Evolutionary conservation across 1,140 invertebrate species (phyloP).

Genomic region (Platyura marginata): DNA sequence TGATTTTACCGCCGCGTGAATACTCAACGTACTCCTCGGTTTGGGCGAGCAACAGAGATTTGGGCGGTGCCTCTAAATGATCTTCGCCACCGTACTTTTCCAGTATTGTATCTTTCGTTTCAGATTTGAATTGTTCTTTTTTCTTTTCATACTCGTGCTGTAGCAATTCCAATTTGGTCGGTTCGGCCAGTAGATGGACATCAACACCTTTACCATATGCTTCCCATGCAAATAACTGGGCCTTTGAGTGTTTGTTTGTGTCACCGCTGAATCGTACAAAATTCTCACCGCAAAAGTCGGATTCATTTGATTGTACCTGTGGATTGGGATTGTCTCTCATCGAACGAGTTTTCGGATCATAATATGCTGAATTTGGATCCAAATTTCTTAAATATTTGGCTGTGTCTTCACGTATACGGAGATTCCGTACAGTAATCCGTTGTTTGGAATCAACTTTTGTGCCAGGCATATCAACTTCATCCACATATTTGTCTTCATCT

Average conservation of each 20-base stretch:
- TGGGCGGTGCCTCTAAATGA: constrained; percentile 71
- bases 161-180: constrained; percentile 87
- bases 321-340: constrained; percentile 97
- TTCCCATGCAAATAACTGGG: constrained; percentile 97
- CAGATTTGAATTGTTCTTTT: constrained; percentile 68
- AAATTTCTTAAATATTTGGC: constrained; percentile 96
- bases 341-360: constrained; percentile 95
- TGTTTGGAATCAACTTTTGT: constrained; percentile 98
- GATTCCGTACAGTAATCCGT: constrained; percentile 92
- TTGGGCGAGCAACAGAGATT: constrained; percentile 76
- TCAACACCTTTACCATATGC: constrained; percentile 86
- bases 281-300: constrained; percentile 90
- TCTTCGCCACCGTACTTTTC: constrained; percentile 84
- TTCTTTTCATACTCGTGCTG: constrained; percentile 81
- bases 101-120: constrained; percentile 56
- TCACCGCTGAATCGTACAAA: constrained; percentile 88
- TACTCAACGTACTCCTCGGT: constrained; percentile 95
- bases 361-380: constrained; percentile 93
- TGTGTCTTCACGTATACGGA: constrained; percentile 95
- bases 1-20: constrained; percentile 74
- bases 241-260: constrained; percentile 72
- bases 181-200: constrained; percentile 91
- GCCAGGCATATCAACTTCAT: constrained; percentile 95
- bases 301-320: constrained; percentile 39
- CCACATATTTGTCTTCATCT: constrained; percentile 80